These are phyloP conservation scores for Acrocephalus scirpaceus DNA, from an alignment of 2,797 vertebrate species.

Conservation along the genomic window DNA sequence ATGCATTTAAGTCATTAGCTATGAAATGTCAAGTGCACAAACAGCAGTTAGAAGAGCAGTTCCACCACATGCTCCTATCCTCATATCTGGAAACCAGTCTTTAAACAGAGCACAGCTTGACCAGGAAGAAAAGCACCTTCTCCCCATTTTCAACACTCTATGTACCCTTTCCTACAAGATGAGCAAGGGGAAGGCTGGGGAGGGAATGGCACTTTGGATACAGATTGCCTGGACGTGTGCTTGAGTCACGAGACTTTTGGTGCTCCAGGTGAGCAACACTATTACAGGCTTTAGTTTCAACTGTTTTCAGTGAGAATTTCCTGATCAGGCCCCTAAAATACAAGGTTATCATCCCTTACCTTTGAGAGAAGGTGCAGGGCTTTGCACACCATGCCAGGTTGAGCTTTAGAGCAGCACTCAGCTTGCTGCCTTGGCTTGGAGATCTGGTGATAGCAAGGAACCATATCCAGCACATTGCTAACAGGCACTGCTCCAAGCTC, in stretches of 20 bases:
- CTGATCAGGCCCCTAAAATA: not conserved
- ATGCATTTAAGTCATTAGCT: not conserved
- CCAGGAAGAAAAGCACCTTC: not conserved
- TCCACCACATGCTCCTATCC: not conserved
- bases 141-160: not conserved
- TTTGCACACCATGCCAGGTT: accelerated
- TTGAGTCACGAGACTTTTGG: not conserved
- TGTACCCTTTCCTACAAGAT: not conserved
- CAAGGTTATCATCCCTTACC: not conserved
- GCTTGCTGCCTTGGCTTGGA: not conserved
- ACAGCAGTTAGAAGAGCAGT: not conserved
- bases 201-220: not conserved
- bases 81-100: not conserved
- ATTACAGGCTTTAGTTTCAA: not conserved
- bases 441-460: not conserved
- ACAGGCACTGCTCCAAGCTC: not conserved
- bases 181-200: not conserved
- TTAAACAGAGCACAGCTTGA: not conserved
- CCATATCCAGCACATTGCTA: accelerated
- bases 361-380: not conserved
- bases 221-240: accelerated
- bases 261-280: not conserved
- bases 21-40: not conserved
- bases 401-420: not conserved
- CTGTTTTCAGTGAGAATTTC: not conserved